Evolutionary conservation across 1,140 invertebrate species (phyloP).

Genomic region (Rhizoglyphus robini): DNA sequence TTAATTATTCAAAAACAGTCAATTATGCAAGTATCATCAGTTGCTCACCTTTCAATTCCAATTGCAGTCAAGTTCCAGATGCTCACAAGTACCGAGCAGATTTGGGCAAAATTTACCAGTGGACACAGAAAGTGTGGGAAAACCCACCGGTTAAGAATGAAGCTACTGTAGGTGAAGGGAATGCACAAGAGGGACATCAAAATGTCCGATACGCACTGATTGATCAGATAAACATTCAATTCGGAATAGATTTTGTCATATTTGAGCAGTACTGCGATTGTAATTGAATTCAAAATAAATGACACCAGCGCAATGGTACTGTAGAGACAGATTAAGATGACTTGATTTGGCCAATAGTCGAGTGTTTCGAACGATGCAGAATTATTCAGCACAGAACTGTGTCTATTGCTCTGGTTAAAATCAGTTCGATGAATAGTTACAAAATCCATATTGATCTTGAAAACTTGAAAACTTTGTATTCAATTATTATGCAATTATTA

Average conservation of each 20-base stretch:
- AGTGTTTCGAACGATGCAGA: conserved; percentile 19
- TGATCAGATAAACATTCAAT: conserved; percentile 34
- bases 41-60: conserved; percentile 33
- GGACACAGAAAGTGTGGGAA: conserved; percentile 34
- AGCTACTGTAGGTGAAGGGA: conserved; percentile 36
- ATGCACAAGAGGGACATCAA: conserved; percentile 37
- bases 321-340: conserved; percentile 32
- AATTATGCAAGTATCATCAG: too few species aligned
- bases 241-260: conserved; percentile 33
- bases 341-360: conserved; percentile 25
- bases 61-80: conserved; percentile 35
- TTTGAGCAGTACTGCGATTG: conserved; percentile 33
- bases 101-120: conserved; percentile 34
- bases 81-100: conserved; percentile 33
- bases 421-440: too few species aligned
- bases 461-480: too few species aligned
- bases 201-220: conserved; percentile 35
- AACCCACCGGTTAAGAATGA: conserved; percentile 35
- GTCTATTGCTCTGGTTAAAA: too few species aligned
- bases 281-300: conserved; percentile 32
- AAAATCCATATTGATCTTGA: too few species aligned
- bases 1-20: too few species aligned
- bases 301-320: conserved; percentile 32
- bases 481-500: too few species aligned
- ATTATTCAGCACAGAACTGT: too few species aligned